Conservation (phyloP, 1,140 invertebrate genomes). For the Drosophila serrata region DNA sequence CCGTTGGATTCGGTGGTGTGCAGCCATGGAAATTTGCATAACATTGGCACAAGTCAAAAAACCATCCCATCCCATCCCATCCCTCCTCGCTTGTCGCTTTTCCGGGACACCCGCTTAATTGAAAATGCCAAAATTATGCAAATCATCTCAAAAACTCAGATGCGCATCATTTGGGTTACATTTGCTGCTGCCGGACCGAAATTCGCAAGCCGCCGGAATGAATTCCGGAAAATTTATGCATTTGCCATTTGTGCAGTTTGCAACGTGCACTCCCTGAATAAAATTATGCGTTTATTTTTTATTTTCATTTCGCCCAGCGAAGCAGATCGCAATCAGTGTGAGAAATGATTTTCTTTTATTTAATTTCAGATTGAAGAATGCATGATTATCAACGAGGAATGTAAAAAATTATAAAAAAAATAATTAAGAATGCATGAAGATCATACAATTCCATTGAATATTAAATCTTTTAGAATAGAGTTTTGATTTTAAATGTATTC, state of each 20-base stretch:
- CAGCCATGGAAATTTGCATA: constrained; percentile 68
- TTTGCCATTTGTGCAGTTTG: constrained; percentile 56
- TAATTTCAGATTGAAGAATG: not conserved
- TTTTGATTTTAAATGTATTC: not conserved
- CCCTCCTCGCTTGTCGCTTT: constrained; percentile 4
- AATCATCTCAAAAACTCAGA: constrained; percentile 48
- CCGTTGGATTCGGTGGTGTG: constrained; percentile 38
- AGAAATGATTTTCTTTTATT: constrained; percentile 43
- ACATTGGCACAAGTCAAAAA: constrained; percentile 84
- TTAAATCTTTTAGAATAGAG: not conserved
- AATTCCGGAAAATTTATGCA: constrained; percentile 62
- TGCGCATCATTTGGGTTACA: constrained; percentile 67
- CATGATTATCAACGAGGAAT: not conserved
- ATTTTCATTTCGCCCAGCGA: constrained; percentile 8
- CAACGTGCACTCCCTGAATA: constrained; percentile 43
- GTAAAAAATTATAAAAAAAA: not conserved
- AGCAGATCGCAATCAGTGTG: constrained; percentile 71
- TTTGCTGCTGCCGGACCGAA: constrained; percentile 37
- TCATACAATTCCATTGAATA: not conserved
- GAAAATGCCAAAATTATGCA: constrained; percentile 80
- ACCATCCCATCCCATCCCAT: constrained; percentile 40
- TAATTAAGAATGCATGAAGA: not conserved
- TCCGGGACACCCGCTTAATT: constrained; percentile 60
- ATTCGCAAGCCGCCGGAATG: constrained; percentile 46
- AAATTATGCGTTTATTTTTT: constrained; percentile 44